These are phyloP conservation scores for Tridacna crocea DNA, from an alignment of 2,888 invertebrate genomes.

Conservation along the genomic window DNA sequence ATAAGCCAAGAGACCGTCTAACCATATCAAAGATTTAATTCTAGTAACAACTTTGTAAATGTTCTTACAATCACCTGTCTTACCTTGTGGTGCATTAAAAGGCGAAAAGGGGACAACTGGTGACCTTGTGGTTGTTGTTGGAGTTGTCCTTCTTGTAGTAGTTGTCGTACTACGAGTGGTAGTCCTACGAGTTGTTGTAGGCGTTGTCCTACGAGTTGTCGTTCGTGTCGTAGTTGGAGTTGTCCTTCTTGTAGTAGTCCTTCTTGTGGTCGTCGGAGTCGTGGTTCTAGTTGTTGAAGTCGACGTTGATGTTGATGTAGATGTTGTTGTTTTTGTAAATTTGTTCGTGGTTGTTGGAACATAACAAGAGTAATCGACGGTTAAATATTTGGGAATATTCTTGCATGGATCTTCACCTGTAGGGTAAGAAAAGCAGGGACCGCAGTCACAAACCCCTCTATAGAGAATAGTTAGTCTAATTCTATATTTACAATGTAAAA, in stretches of 20 bases:
- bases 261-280: slow-evolving; percentile 22
- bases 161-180: slow-evolving; percentile 14
- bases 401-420: slow-evolving; percentile 68
- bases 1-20: too few relatives aligned
- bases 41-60: too few relatives aligned
- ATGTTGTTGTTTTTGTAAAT: slow-evolving; percentile 49
- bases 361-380: slow-evolving; percentile 61
- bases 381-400: slow-evolving; percentile 64
- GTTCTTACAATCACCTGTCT: background rate
- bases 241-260: slow-evolving; percentile 31
- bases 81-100: slow-evolving; percentile 61
- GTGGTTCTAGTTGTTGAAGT: slow-evolving; percentile 38
- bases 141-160: slow-evolving; percentile 28
- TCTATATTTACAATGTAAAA: too few relatives aligned
- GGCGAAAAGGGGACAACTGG: slow-evolving; percentile 50
- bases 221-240: slow-evolving; percentile 28
- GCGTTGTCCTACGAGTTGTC: slow-evolving; percentile 22
- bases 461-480: too few relatives aligned
- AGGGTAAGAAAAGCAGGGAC: background rate
- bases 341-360: slow-evolving; percentile 60
- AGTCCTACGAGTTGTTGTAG: slow-evolving; percentile 24
- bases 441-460: too few relatives aligned
- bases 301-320: slow-evolving; percentile 34
- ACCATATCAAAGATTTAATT: too few relatives aligned
- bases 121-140: slow-evolving; percentile 27